Percentiles rank a stretch among this genome's conserved stretches.
Conservation (phyloP, 2,888 invertebrate genomes). For the Phanerotoma sp. region DNA sequence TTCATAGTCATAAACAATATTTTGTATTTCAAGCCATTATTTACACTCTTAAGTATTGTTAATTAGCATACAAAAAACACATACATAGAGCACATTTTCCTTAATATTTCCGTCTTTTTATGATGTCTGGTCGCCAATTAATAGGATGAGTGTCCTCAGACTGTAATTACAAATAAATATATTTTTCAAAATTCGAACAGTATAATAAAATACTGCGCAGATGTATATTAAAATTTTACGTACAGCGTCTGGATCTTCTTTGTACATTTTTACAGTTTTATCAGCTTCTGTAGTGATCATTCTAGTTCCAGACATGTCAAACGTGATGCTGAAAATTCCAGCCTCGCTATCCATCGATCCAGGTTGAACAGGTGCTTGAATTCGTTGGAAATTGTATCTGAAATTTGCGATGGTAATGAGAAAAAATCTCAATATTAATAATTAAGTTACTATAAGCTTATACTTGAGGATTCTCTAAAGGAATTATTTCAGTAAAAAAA, state of each 20-base stretch:
- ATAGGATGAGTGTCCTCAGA: too few species aligned
- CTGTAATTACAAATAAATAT: constrained; percentile 1
- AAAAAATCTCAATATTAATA: too few species aligned
- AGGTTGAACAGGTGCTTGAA: constrained; percentile 93
- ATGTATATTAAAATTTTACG: constrained; percentile 30
- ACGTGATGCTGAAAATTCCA: constrained; percentile 94
- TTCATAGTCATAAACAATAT: too few species aligned
- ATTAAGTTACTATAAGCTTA: too few species aligned
- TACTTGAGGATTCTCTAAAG: too few species aligned
- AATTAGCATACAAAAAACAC: too few species aligned
- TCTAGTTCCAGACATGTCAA: constrained; percentile 92
- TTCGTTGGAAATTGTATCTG: constrained; percentile 90
- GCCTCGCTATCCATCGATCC: constrained; percentile 99
- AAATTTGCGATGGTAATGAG: constrained; percentile 14
- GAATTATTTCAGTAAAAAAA: neutral
- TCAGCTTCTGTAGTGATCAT: constrained; percentile 98
- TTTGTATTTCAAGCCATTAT: too few species aligned
- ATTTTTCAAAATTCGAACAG: neutral
- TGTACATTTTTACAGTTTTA: constrained; percentile 98
- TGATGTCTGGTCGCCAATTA: too few species aligned
- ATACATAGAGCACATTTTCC: too few species aligned
- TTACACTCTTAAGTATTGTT: too few species aligned
- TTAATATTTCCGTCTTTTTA: too few species aligned
- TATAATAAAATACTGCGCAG: neutral
- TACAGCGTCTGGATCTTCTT: constrained; percentile 89